Evolutionary conservation across 2,888 invertebrate genomes (phyloP).

Genomic region (Drosophila heteroneura): DNA sequence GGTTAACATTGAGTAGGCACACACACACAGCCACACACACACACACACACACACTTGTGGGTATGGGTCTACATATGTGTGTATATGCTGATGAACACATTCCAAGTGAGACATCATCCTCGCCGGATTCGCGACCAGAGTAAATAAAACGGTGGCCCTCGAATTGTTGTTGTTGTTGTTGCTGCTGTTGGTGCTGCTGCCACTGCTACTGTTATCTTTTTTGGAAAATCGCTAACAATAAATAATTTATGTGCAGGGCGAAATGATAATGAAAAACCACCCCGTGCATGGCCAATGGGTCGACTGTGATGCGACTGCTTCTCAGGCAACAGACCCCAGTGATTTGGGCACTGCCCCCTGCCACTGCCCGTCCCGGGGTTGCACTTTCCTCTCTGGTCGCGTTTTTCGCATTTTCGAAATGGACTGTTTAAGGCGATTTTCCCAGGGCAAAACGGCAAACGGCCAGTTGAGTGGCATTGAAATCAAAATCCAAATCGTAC

Average conservation of each 20-base stretch:
- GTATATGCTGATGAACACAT: constrained; percentile 13
- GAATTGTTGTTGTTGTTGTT: constrained; percentile 10
- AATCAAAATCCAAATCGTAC: constrained; percentile 78
- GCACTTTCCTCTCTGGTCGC: constrained; percentile 31
- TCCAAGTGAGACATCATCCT: constrained; percentile 40
- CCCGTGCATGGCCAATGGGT: constrained; percentile 75
- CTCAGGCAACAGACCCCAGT: constrained; percentile 30
- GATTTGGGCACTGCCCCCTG: constrained; percentile 18
- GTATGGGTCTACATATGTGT: not conserved
- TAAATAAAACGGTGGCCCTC: constrained; percentile 63
- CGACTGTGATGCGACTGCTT: constrained; percentile 48
- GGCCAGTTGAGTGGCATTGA: constrained; percentile 80
- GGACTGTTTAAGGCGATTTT: constrained; percentile 81
- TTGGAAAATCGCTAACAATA: constrained; percentile 81
- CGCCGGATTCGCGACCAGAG: constrained; percentile 67
- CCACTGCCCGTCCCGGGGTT: constrained; percentile 37
- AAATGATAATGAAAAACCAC: constrained; percentile 81
- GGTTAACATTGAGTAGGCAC: constrained; percentile 32
- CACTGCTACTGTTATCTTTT: constrained; percentile 71
- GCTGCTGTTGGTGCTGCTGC: constrained; percentile 11
- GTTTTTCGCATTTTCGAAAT: constrained; percentile 70
- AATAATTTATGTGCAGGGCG: constrained; percentile 80
- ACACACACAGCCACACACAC: constrained; percentile 16
- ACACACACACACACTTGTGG: constrained; percentile 17
- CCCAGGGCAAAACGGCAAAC: constrained; percentile 57